These are phyloP conservation scores for Micropoecilia bifurca DNA, from an alignment of 2,797 vertebrate genomes.

Conservation along the genomic window DNA sequence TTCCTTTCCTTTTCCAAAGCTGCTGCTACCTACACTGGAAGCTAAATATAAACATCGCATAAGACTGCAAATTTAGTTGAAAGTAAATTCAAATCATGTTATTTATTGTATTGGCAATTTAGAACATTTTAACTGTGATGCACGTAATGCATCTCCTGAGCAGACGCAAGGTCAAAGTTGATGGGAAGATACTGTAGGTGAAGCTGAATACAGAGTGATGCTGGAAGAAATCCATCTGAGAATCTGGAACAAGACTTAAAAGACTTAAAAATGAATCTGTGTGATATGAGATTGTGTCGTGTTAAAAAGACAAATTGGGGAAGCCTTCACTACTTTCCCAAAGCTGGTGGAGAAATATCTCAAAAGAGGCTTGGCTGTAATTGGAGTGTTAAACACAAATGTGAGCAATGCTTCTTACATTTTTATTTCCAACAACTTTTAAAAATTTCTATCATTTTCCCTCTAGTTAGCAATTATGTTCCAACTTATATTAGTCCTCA, in stretches of 20 bases:
- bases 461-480: not conserved
- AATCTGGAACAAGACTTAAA: not conserved
- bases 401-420: not conserved
- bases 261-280: not conserved
- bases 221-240: not conserved
- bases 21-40: not conserved
- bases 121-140: not conserved
- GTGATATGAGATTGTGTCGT: not conserved
- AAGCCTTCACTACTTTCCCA: not conserved
- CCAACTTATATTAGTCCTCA: not conserved
- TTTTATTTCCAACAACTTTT: not conserved
- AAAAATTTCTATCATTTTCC: not conserved
- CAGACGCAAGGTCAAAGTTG: not conserved
- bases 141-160: not conserved
- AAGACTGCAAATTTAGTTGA: not conserved
- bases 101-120: not conserved
- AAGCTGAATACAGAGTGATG: not conserved
- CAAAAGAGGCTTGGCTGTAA: not conserved
- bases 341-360: not conserved
- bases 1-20: not conserved
- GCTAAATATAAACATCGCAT: not conserved
- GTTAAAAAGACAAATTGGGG: not conserved
- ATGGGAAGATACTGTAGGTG: not conserved
- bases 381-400: not conserved
- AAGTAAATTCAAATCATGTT: not conserved